phyloP scores from a whole-genome alignment of 1,140 invertebrate genomes.

The Anastrepha obliqua region DNA sequence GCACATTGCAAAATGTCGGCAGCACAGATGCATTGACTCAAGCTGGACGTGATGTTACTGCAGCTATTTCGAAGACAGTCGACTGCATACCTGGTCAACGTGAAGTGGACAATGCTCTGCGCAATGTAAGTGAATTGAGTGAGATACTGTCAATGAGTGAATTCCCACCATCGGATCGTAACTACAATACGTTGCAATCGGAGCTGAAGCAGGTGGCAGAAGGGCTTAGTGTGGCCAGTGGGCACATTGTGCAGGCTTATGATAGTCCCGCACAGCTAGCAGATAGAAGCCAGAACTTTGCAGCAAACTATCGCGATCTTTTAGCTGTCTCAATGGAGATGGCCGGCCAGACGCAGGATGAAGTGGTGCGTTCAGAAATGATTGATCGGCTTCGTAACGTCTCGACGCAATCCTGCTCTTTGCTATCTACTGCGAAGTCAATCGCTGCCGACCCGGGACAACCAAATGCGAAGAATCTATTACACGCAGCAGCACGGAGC shows the following conservation, averaged over 20 bases:
- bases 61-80: slow-evolving; percentile 77
- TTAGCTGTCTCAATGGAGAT: slow-evolving; percentile 87
- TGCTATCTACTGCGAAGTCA: slow-evolving; percentile 90
- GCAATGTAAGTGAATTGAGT: slow-evolving; percentile 85
- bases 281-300: slow-evolving; percentile 84
- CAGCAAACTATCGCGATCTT: slow-evolving; percentile 85
- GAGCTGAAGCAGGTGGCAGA: slow-evolving; percentile 89
- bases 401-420: slow-evolving; percentile 89
- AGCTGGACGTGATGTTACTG: slow-evolving; percentile 77
- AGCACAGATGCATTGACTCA: slow-evolving; percentile 78
- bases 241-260: slow-evolving; percentile 84
- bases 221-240: slow-evolving; percentile 87
- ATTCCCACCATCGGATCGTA: slow-evolving; percentile 83
- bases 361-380: slow-evolving; percentile 84
- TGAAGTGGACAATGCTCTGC: slow-evolving; percentile 91
- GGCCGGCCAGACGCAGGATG: slow-evolving; percentile 85
- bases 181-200: slow-evolving; percentile 88
- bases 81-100: slow-evolving; percentile 91
- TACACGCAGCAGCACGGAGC: slow-evolving; percentile 88
- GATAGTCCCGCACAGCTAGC: slow-evolving; percentile 82
- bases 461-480: slow-evolving; percentile 92
- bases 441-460: slow-evolving; percentile 91
- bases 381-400: slow-evolving; percentile 91
- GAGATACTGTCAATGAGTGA: slow-evolving; percentile 83
- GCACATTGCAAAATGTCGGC: slow-evolving; percentile 79